Evolutionary conservation across 2,888 invertebrate genomes (phyloP).

Genomic region (Cosmia pyralina): DNA sequence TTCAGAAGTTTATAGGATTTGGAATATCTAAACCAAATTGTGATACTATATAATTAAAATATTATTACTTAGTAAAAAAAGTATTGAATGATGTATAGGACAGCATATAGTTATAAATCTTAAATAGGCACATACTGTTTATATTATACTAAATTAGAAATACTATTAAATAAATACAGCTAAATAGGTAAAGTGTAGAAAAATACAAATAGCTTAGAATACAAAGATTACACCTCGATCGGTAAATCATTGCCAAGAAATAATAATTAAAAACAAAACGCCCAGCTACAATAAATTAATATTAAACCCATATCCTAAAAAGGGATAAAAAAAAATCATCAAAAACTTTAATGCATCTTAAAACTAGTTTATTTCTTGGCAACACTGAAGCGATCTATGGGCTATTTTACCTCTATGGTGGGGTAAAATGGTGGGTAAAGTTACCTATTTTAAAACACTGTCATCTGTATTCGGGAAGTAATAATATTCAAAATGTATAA

Average conservation of each 20-base stretch:
- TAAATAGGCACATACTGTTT: slow-evolving; percentile 50
- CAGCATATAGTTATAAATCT: slow-evolving; percentile 17
- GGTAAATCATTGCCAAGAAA: slow-evolving; percentile 26
- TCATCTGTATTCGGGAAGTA: slow-evolving; percentile 56
- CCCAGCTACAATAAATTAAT: slow-evolving; percentile 38
- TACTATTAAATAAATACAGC: slow-evolving; percentile 47
- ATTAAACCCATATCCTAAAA: slow-evolving; percentile 22
- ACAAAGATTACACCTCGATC: slow-evolving; percentile 10
- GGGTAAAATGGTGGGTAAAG: slow-evolving; percentile 57
- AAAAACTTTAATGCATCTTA: neutral
- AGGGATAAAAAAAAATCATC: neutral
- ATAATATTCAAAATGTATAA: slow-evolving; percentile 67
- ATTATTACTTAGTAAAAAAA: slow-evolving; percentile 19
- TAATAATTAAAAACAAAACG: slow-evolving; percentile 11
- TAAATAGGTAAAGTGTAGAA: slow-evolving; percentile 17
- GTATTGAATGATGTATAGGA: slow-evolving; percentile 3
- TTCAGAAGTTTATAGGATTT: slow-evolving; percentile 26
- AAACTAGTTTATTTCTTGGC: slow-evolving; percentile 36
- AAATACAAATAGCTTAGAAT: slow-evolving; percentile 16
- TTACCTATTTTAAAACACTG: slow-evolving; percentile 36
- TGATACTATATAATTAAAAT: slow-evolving; percentile 8
- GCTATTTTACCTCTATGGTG: slow-evolving; percentile 51
- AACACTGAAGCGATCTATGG: slow-evolving; percentile 27
- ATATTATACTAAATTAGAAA: slow-evolving; percentile 35
- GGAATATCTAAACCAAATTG: slow-evolving; percentile 24